Base-by-base conservation (phyloP, 2,797 vertebrate species). In the Heterohyrax brucei region DNA sequence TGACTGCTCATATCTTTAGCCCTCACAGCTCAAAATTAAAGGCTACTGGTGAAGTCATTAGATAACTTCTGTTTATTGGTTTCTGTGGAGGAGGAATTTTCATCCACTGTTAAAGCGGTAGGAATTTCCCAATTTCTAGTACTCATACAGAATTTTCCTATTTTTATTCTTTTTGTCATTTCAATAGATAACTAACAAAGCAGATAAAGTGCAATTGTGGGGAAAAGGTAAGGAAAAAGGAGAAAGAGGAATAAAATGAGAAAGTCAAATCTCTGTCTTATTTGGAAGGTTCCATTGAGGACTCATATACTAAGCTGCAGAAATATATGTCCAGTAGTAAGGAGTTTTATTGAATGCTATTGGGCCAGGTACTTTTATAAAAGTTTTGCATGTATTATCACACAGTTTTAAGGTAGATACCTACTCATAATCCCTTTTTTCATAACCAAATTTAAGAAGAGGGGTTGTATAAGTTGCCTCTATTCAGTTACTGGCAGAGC, bases 1-100 rank as follows among this genome's bases (percentile, higher is more conserved):
- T 62, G n/a, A 39, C 26, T 66, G 12, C 18, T 56, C 22, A 1
- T 84, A 39, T 59, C 33, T 86, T 66, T 75, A 70, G 5, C 22
- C n/a, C 26, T 82, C 12, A 46, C 24, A 13, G 77, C 68, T 82
- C 5, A 73, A 89, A 93, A 81, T 46, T 73, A 86, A 89, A 87
- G 10, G 9, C 76, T 80, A 59, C 22, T 73, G 1, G 28, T 95
- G 66, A 84, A 14, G 61, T 48, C 82, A 75, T 12, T 12, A 64
- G 7, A 89, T 80, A 82, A 75, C 0, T 26, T 19, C 18, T 61
- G 0, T 84, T 26, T 72, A 53, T 56, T 68, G 10, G 64, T 85
- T 93, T 64, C 48, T n/a, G 14, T 73, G 39, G 19, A 81, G 61
- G 1, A 53, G 59, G 5, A 53, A 24, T 72, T 18, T 16, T 73